Evolutionary conservation across 1,140 invertebrate species (phyloP).

Genomic region (Dreissena polymorpha): DNA sequence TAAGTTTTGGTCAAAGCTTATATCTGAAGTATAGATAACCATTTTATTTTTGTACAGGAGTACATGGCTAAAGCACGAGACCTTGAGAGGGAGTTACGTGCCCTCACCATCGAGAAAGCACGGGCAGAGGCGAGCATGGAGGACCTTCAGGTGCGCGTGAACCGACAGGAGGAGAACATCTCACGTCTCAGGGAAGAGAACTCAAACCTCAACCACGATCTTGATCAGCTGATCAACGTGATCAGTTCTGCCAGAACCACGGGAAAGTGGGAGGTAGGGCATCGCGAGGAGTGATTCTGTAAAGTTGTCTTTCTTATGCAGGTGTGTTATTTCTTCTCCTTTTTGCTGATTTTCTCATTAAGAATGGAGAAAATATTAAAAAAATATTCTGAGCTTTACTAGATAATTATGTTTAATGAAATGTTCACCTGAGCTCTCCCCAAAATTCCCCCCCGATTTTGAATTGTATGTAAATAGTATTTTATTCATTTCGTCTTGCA

Average conservation of each 20-base stretch:
- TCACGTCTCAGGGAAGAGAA: slow-evolving; percentile 69
- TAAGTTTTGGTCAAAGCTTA: too few species aligned
- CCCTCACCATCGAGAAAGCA: slow-evolving; percentile 71
- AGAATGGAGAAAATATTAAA: too few species aligned
- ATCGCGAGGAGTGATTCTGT: neutral
- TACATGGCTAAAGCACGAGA: slow-evolving; percentile 73
- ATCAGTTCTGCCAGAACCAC: slow-evolving; percentile 70
- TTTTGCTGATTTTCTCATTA: too few species aligned
- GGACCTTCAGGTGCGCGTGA: slow-evolving; percentile 68
- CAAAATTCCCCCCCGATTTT: too few species aligned
- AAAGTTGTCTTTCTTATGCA: too few species aligned
- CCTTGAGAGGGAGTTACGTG: slow-evolving; percentile 73
- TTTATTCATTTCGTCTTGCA: too few species aligned
- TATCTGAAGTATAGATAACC: too few species aligned
- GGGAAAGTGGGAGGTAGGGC: slow-evolving; percentile 74
- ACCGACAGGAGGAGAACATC: slow-evolving; percentile 65
- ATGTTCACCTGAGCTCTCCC: too few species aligned
- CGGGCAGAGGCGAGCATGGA: slow-evolving; percentile 71
- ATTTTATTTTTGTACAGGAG: slow-evolving; percentile 71
- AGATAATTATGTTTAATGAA: too few species aligned
- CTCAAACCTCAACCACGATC: slow-evolving; percentile 73
- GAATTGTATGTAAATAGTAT: too few species aligned
- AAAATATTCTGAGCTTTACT: too few species aligned
- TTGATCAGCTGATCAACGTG: slow-evolving; percentile 73
- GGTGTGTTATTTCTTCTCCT: too few species aligned